Conservation (phyloP, 2,113 vertebrate genomes). For the Dinomys branickii region DNA sequence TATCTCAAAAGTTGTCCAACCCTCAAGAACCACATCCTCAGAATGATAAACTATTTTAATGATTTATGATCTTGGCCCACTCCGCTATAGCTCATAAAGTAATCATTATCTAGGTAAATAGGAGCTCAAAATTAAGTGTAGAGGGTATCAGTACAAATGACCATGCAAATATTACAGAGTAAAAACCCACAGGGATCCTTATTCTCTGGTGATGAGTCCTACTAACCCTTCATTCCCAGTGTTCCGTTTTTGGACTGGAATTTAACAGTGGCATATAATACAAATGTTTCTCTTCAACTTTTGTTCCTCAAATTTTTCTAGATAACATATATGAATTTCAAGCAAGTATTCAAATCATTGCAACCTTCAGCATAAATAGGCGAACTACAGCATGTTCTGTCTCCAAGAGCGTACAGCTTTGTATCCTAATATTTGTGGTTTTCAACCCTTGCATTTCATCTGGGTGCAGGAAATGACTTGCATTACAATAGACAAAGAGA, state of each 20-base stretch:
- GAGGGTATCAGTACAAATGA: background rate
- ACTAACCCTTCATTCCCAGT: background rate
- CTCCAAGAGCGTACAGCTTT: background rate
- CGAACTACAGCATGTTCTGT: background rate
- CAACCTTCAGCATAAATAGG: background rate
- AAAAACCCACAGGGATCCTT: background rate
- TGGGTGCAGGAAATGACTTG: fast-evolving
- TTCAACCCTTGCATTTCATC: background rate
- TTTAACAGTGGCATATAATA: background rate
- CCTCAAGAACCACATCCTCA: background rate
- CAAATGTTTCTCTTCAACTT: background rate
- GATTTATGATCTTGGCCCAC: background rate
- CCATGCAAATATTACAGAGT: background rate
- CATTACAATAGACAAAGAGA: background rate
- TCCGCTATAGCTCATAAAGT: background rate
- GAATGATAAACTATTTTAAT: background rate
- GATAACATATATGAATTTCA: background rate
- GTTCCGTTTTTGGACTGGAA: background rate
- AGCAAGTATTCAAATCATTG: background rate
- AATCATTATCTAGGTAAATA: background rate
- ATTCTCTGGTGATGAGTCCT: background rate
- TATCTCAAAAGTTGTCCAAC: background rate
- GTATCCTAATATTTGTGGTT: background rate
- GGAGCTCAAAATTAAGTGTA: background rate
- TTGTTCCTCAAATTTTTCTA: background rate